Base-by-base conservation (phyloP, 2,113 vertebrate genomes). In the Pao palembangensis region DNA sequence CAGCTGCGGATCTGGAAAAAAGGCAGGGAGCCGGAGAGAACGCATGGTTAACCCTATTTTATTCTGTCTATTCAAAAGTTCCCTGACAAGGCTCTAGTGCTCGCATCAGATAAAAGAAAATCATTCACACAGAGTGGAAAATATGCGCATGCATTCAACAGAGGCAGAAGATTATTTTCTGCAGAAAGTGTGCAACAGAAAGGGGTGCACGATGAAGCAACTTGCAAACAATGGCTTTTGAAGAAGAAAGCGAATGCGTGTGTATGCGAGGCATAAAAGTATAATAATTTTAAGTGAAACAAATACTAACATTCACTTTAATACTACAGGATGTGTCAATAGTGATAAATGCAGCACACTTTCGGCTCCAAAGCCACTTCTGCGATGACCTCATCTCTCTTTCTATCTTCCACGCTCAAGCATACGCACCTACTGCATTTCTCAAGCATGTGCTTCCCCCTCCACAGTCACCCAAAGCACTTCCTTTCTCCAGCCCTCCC, bases 21-120 rank as follows among this genome's bases (percentile, higher is more conserved):
- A 44, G 43, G 43, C 43, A 44, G 47, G 47, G 47, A 49, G 47
- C 47, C 11, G 47, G 63, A 64, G 79, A 82, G 78, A 81, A 84
- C 71, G 83, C 84, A 88, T 88, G 85, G 87, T 88, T 89, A 88
- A 88, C 88, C 86, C 86, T 79, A 75, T 85, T 87, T 85, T 87
- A 81, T 80, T 85, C 79, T 64, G 69, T 85, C 86, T 85, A 84
- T 88, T 89, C 84, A 86, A 73, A 78, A 64, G 78, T 76, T 86
- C 70, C 70, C 67, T 31, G 51, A 79, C 71, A 80, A 82, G 80
- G 78, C 79, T 69, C 59, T 7, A 19, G 60, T 38, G 34, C 34
- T 38, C 10, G 34, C 34, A 62, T 47, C 43, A 55, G 38, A n/a
- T 18, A 48, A 54, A 38, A 38, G 34, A 38, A 38, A 38, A 38